A percentile compares a stretch with the other conserved stretches of the same genome.
Evolutionary conservation across 2,113 vertebrate species (phyloP).

Genomic region (Suncus etruscus): DNA sequence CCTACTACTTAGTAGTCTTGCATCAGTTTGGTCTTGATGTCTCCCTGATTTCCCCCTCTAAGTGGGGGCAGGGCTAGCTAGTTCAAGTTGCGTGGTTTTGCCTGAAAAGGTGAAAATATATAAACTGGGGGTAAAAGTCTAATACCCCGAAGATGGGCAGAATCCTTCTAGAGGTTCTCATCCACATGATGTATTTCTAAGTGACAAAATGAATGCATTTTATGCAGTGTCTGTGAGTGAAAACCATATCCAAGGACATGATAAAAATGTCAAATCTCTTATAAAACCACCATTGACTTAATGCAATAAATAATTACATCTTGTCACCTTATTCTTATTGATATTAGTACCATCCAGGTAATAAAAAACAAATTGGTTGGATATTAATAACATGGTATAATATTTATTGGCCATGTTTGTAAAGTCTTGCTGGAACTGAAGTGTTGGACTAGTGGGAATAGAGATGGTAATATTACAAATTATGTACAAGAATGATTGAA

Average conservation of each 20-base stretch:
- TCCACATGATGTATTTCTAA: constrained; percentile 67
- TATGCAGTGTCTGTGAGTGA: constrained; percentile 71
- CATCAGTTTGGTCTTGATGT: no score
- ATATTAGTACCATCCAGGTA: background rate
- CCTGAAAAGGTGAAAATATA: no score
- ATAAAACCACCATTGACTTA: constrained; percentile 64
- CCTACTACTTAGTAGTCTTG: no score
- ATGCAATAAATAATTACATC: background rate
- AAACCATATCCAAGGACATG: constrained; percentile 58
- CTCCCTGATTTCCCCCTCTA: no score
- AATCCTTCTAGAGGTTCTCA: no score
- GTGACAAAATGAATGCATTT: constrained; percentile 55
- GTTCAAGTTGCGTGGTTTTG: no score
- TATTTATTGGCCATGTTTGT: background rate
- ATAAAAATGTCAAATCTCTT: constrained; percentile 36
- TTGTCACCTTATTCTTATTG: background rate
- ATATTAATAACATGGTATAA: background rate
- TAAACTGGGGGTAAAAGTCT: no score
- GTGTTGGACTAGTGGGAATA: background rate
- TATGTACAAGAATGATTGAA: background rate
- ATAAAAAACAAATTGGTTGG: background rate
- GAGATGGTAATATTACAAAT: background rate
- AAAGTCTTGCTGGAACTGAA: background rate
- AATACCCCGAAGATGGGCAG: no score
- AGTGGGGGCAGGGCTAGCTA: no score